Evolutionary conservation across 1,140 invertebrate genomes (phyloP), one percentile per base, ranked within the genome.

Genomic region (Cotesia chilonis): DNA sequence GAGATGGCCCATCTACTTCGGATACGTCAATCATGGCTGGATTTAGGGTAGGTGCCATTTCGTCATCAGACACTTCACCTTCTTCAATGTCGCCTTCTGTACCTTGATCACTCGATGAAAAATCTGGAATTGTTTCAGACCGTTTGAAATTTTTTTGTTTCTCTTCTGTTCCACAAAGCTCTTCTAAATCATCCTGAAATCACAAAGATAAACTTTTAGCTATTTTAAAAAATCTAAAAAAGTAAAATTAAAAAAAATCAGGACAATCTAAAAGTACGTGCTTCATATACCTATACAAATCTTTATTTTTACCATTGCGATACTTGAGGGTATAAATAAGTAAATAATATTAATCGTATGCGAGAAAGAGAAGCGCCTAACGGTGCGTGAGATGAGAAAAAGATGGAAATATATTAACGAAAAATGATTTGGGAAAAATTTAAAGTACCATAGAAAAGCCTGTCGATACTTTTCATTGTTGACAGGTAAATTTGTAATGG

Each of bases 131-230:
- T 74, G 76, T 67, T 14, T 73, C 67, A 57, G 73, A 28, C 72
- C 41, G 64, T 36, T 55, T 52, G 10, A 14, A 17, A 69, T 78
- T 76, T 57, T 41, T 81, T 66, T 72, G 70, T 75, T 79, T 83
- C n/a, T 78, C 68, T 74, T 83, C 85, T 78, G 85, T 84, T 69
- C 84, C 84, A 77, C 82, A 88, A 10, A 88, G 72, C 64, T 82
- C 80, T 54, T 85, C 83, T 59, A 87, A 70, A 70, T 87, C 86
- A 78, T 88, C 86, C 86, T 87, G 68, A 37, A 63, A 67, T 47
- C 60, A 65, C 3, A 6, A 70, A 65, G 6, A 70, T 61, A 38
- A 63, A 28, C 3, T 5, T 20, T 61, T 61, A 12, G 5, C 38
- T 38, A 37, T 38, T 38, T 59, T 3, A 47, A 6, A 10, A 47